These are phyloP conservation scores for Trinectes maculatus DNA, from an alignment of 2,113 vertebrate species.

Conservation along the genomic window DNA sequence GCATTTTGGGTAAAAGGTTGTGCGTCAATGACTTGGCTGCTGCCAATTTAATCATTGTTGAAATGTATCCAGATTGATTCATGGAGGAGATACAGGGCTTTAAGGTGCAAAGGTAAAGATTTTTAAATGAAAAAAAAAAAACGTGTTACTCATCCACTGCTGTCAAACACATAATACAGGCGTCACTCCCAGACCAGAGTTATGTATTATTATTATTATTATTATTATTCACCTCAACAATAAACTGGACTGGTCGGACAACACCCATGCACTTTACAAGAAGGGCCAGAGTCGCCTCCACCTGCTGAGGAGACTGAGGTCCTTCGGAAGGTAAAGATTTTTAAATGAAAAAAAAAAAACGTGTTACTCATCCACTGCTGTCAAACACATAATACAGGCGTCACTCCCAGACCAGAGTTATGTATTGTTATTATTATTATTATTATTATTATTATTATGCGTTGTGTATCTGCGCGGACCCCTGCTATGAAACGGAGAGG, in stretches of 20 bases:
- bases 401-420: too few relatives aligned
- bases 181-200: too few relatives aligned
- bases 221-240: too few relatives aligned
- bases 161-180: slow-evolving; percentile 30
- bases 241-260: too few relatives aligned
- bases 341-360: not conserved
- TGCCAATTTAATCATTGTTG: slow-evolving; percentile 6
- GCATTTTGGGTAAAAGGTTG: not conserved
- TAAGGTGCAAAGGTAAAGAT: too few relatives aligned
- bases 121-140: not conserved
- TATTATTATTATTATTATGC: too few relatives aligned
- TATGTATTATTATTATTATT: too few relatives aligned
- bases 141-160: slow-evolving; percentile 28
- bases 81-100: not conserved
- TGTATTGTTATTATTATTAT: too few relatives aligned
- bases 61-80: not conserved
- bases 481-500: slow-evolving; percentile 31
- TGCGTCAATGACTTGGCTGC: not conserved
- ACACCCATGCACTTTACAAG: too few relatives aligned
- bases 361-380: slow-evolving; percentile 29
- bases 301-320: not conserved
- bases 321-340: too few relatives aligned
- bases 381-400: slow-evolving; percentile 33
- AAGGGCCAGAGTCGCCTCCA: too few relatives aligned
- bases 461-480: too few relatives aligned